These are phyloP conservation scores for Apostichopus japonicus DNA, from an alignment of 35 echinoderm and acorn worm genomes.

Conservation along the genomic window DNA sequence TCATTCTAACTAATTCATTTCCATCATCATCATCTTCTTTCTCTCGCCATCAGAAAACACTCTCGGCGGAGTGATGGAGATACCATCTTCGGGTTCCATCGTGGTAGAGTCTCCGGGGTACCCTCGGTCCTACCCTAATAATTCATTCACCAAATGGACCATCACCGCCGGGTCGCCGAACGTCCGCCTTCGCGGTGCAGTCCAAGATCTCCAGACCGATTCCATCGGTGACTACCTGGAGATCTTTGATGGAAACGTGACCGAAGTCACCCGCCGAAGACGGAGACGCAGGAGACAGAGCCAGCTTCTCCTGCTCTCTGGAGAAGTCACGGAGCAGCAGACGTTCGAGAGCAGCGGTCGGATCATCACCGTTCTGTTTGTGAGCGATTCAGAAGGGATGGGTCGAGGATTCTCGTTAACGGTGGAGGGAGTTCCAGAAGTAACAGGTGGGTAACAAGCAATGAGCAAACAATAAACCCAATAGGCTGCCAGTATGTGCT, in stretches of 20 bases:
- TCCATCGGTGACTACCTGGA: slow-evolving; percentile 51
- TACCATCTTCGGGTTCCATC: neutral
- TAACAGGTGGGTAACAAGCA: slow-evolving; percentile 11
- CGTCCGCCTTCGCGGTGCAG: neutral
- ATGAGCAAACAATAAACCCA: too few relatives aligned
- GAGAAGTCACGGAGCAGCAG: neutral
- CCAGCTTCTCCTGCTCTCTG: slow-evolving; percentile 21
- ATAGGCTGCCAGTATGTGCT: too few relatives aligned
- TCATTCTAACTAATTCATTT: neutral
- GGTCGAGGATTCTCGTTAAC: slow-evolving; percentile 39
- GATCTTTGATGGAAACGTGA: slow-evolving; percentile 24
- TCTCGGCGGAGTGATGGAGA: neutral
- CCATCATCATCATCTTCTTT: neutral
- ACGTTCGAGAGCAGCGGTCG: slow-evolving; percentile 9
- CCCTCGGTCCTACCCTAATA: neutral
- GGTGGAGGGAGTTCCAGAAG: neutral
- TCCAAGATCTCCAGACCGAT: slow-evolving; percentile 29
- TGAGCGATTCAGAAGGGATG: slow-evolving; percentile 16
- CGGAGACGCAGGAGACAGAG: neutral
- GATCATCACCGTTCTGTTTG: slow-evolving; percentile 29
- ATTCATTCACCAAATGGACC: slow-evolving; percentile 47
- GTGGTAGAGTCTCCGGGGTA: slow-evolving; percentile 1
- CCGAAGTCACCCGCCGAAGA: neutral
- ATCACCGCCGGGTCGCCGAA: neutral
- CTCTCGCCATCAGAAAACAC: neutral